Percentiles rank a stretch among this genome's conserved stretches.
phyloP scores from a whole-genome alignment of 2,888 invertebrate species.

The Rhodophaea formosa region DNA sequence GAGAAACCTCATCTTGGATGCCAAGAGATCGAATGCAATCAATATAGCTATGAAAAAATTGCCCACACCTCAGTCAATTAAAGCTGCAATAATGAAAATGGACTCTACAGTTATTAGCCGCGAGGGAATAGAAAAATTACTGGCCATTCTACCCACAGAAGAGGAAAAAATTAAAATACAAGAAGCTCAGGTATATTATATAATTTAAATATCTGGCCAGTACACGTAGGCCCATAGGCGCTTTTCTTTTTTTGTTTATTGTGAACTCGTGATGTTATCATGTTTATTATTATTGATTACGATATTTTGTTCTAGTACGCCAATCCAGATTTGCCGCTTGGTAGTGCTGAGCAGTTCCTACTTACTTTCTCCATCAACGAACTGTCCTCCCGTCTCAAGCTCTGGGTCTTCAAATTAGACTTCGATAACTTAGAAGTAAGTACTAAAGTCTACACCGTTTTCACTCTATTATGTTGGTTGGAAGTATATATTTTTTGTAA shows the following conservation, averaged over 20 bases:
- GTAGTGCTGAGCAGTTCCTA: conserved; percentile 99
- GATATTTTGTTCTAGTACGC: conserved; percentile 78
- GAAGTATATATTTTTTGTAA: too few species aligned
- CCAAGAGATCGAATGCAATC: conserved; percentile 98
- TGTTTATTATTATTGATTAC: too few species aligned
- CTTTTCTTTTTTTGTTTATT: too few species aligned
- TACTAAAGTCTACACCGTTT: background rate
- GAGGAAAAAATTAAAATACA: conserved; percentile 98
- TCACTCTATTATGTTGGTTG: too few species aligned
- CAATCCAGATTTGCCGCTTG: conserved; percentile 93
- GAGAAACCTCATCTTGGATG: conserved; percentile 90
- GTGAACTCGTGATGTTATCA: too few species aligned
- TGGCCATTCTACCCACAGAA: conserved; percentile 98
- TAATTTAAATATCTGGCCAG: too few species aligned
- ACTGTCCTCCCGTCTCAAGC: conserved; percentile 93
- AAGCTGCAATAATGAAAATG: conserved; percentile 99
- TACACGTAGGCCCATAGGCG: too few species aligned
- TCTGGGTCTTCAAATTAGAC: conserved; percentile 99
- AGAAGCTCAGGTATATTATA: conserved; percentile 94
- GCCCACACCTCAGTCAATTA: conserved; percentile 98
- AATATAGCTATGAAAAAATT: conserved; percentile 99
- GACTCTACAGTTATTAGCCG: conserved; percentile 98
- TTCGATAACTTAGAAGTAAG: conserved; percentile 96
- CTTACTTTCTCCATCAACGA: conserved; percentile 97
- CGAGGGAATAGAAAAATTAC: conserved; percentile 98